These are phyloP conservation scores for Chelon auratus DNA, from an alignment of 2,797 vertebrate species.

Conservation along the genomic window DNA sequence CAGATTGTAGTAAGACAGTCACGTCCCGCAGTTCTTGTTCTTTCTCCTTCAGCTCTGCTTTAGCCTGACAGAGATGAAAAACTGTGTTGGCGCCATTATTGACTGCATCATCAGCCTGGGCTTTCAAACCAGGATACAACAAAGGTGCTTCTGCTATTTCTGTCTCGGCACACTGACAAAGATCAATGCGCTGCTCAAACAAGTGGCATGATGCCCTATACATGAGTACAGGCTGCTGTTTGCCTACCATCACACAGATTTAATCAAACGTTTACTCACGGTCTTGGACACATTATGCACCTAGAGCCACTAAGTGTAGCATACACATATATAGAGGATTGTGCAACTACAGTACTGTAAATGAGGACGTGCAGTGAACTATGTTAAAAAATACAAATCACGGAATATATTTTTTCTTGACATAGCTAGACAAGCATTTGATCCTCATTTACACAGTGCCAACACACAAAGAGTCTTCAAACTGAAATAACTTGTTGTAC, in stretches of 20 bases:
- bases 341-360: no score
- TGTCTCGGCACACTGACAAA: background rate
- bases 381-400: no score
- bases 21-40: conserved; percentile 77
- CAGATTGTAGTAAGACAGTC: conserved; percentile 66
- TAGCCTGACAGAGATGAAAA: conserved; percentile 63
- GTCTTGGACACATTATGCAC: no score
- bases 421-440: background rate
- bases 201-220: background rate
- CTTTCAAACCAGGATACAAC: background rate
- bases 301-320: no score
- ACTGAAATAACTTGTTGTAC: background rate
- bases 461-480: no score
- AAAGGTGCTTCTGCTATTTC: background rate
- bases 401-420: no score
- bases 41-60: conserved; percentile 82
- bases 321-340: no score
- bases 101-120: background rate
- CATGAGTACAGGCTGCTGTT: background rate
- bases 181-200: background rate
- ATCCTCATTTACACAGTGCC: background rate
- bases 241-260: background rate
- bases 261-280: no score
- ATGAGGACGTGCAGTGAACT: no score
- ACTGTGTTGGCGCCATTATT: background rate